Conservation (phyloP, 2,113 vertebrate genomes). For the Suncus etruscus region DNA sequence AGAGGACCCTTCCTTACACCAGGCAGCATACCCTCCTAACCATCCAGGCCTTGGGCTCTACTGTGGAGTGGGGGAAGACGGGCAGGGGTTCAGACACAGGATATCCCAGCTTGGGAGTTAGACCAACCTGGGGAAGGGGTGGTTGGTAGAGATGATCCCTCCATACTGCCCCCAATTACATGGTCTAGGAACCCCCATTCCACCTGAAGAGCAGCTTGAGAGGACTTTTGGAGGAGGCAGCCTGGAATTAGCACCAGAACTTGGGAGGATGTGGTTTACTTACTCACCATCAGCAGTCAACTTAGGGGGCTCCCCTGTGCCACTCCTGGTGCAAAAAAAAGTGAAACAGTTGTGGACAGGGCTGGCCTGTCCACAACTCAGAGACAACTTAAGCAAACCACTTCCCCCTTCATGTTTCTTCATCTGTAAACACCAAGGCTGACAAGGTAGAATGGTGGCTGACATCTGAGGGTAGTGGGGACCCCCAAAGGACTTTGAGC, state of each 20-base stretch:
- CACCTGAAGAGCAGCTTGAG: background rate
- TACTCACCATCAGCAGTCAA: slow-evolving; percentile 37
- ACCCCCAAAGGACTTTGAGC: background rate
- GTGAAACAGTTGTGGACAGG: background rate
- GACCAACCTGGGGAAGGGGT: background rate
- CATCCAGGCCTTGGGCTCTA: background rate
- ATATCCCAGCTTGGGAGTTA: background rate
- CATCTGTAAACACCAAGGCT: background rate
- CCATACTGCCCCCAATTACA: no score
- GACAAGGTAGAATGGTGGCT: background rate
- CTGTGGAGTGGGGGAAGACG: background rate
- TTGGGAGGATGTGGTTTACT: background rate
- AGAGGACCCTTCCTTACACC: no score
- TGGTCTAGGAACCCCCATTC: background rate
- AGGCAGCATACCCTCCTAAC: no score
- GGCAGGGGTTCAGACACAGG: background rate
- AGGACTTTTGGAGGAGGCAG: slow-evolving; percentile 32
- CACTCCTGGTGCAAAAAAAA: slow-evolving; percentile 25
- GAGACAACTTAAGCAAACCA: slow-evolving; percentile 63
- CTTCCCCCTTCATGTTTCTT: slow-evolving; percentile 76
- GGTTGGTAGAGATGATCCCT: background rate
- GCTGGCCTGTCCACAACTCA: background rate
- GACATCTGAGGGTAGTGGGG: background rate
- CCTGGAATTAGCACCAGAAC: background rate
- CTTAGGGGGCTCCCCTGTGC: background rate